phyloP scores from a whole-genome alignment of 2,888 invertebrate species.

The Lucinisca nassula region DNA sequence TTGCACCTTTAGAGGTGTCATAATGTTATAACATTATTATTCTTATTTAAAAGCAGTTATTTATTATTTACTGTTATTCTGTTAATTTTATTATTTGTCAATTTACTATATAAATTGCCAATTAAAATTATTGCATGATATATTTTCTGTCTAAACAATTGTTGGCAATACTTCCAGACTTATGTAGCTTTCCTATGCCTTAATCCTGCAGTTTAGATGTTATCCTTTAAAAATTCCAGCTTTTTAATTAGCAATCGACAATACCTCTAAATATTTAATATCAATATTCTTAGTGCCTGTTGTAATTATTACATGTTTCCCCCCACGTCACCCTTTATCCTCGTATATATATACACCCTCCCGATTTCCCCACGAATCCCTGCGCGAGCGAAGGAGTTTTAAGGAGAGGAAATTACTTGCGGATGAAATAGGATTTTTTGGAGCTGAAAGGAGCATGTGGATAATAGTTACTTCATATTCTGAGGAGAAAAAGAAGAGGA shows the following conservation, averaged over 20 bases:
- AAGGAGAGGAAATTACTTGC: background rate
- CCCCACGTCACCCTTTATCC: background rate
- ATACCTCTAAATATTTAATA: conserved; percentile 6
- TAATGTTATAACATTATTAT: background rate
- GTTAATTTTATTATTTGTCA: background rate
- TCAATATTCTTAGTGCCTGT: background rate
- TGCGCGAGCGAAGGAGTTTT: conserved; percentile 17
- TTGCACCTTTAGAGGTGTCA: conserved; percentile 3
- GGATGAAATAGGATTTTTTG: conserved; percentile 1
- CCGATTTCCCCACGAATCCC: background rate
- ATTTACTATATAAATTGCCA: background rate
- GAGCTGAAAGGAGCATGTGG: background rate
- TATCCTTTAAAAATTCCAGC: background rate
- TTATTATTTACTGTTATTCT: background rate
- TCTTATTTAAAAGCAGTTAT: background rate
- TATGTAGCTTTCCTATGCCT: background rate
- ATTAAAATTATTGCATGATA: conserved; percentile 13
- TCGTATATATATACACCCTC: conserved; percentile 19
- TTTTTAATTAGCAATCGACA: conserved; percentile 6
- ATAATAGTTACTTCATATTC: background rate
- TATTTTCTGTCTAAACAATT: background rate
- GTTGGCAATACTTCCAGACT: background rate
- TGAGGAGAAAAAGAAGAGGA: background rate
- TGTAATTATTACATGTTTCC: background rate
- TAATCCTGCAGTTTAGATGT: background rate